These are phyloP conservation scores for Apoda limacodes DNA, from an alignment of 2,888 invertebrate species.

Conservation along the genomic window DNA sequence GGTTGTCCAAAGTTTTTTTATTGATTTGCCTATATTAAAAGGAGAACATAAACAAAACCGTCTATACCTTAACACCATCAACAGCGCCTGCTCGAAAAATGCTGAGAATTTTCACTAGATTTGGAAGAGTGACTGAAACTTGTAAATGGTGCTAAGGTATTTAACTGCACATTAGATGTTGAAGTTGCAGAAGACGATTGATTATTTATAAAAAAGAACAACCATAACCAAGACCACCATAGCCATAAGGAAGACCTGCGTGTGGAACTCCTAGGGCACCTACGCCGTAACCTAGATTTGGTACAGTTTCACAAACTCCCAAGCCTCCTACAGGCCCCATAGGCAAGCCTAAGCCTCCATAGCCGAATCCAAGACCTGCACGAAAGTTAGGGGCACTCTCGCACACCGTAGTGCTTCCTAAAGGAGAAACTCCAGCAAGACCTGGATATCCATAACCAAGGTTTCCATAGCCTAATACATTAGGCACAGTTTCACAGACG, in stretches of 20 bases:
- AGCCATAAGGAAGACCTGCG: constrained; percentile 15
- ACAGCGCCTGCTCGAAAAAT: too few species aligned
- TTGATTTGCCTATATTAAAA: too few species aligned
- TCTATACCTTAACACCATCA: too few species aligned
- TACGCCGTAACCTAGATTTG: constrained; percentile 11
- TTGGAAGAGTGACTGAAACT: too few species aligned
- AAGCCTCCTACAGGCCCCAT: constrained; percentile 1
- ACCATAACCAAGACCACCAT: constrained; percentile 5
- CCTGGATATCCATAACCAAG: constrained; percentile 6
- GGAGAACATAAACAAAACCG: too few species aligned
- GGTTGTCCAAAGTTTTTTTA: too few species aligned
- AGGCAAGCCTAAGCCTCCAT: constrained; percentile 2
- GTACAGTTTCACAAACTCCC: constrained; percentile 13
- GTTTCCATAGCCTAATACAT: constrained; percentile 7
- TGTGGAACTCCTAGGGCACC: not conserved
- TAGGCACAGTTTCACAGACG: constrained; percentile 12
- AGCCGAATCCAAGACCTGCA: constrained; percentile 6
- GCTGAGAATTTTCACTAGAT: too few species aligned
- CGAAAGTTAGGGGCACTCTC: constrained; percentile 20
- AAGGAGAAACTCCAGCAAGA: constrained; percentile 13
- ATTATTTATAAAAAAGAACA: constrained; percentile 4
- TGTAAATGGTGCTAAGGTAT: too few species aligned
- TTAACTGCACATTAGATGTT: too few species aligned
- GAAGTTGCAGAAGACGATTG: constrained; percentile 5
- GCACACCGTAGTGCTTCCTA: constrained; percentile 16